Percentiles rank a stretch among this genome's conserved stretches.
phyloP scores from a whole-genome alignment of 2,888 invertebrate genomes.

The Oxyteleia sp. region DNA sequence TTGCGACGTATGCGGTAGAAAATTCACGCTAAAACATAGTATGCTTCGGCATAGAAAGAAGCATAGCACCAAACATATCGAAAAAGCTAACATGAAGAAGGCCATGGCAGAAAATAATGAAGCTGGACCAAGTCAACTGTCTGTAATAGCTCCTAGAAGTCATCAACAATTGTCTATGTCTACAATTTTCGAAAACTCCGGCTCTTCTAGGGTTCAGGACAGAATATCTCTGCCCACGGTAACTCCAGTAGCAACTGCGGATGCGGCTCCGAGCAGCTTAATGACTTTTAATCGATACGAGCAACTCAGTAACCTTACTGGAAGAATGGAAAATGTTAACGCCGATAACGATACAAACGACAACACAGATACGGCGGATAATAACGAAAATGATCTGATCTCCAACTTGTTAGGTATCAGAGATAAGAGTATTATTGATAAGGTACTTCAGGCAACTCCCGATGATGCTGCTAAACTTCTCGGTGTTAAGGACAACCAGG shows the following conservation, averaged over 20 bases:
- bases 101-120: slow-evolving; percentile 89
- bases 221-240: slow-evolving; percentile 83
- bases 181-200: slow-evolving; percentile 72
- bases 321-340: slow-evolving; percentile 87
- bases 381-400: slow-evolving; percentile 92
- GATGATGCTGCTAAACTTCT: slow-evolving; percentile 96
- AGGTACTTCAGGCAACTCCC: slow-evolving; percentile 93
- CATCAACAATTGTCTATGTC: slow-evolving; percentile 79
- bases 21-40: slow-evolving; percentile 98
- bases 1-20: no score
- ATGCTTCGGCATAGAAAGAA: slow-evolving; percentile 98
- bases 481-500: slow-evolving; percentile 92
- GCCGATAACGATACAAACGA: slow-evolving; percentile 84
- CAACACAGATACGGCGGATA: slow-evolving; percentile 86
- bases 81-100: slow-evolving; percentile 60
- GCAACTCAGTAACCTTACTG: slow-evolving; percentile 82
- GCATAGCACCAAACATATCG: slow-evolving; percentile 88
- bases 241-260: slow-evolving; percentile 83
- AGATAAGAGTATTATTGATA: slow-evolving; percentile 95
- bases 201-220: slow-evolving; percentile 79
- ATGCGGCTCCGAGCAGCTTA: slow-evolving; percentile 83
- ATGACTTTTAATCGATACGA: slow-evolving; percentile 84
- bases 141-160: slow-evolving; percentile 82
- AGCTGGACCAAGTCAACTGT: slow-evolving; percentile 79
- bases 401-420: slow-evolving; percentile 96